Evolutionary conservation across 2,113 vertebrate species (phyloP), one percentile per base, ranked within the genome.

Genomic region (Blennius ocellaris): DNA sequence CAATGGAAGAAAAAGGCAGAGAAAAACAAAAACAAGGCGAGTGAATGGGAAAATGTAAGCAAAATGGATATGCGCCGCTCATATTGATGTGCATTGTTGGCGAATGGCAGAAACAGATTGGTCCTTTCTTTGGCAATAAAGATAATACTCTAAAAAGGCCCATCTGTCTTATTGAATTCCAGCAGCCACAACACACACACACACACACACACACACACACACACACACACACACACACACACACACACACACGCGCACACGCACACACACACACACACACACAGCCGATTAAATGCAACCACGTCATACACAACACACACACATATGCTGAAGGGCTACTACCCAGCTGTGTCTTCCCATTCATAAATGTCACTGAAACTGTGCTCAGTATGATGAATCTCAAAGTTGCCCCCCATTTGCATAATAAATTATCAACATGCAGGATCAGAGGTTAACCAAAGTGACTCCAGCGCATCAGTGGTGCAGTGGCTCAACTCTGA

Each of bases 141-240:
- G 72, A 82, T 88, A 87, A 87, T 89, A 77, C 74, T 86, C 87
- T 90, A 91, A 93, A 92, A 89, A 89, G 89, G 64, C 69, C 91
- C 91, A 92, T 93, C 90, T 93, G 91, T 74, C 83, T 88, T 84
- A 90, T 82, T 92, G 83, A 87, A 84, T 92, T 88, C 56, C 59
- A 68, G 72, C 66, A 65, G 54, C 50, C 57, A 8, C 48, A 39
- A 69, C 21, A 48, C 44, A 63, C 50, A 57, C 57, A 43, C 56
- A 51, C 15, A 77, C 8, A 39, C 41, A 38, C 8, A 17, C 59
- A 2, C 0, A 11, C 49, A 48, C 50, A 57, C 53, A 71, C 45
- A 75, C 21, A 49, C 62, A 71, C 21, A 65, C 40, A 6, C 55
- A 47, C 5, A 12, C 61, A 14, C 44, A 47, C 44, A 14, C 44